Base-by-base conservation (phyloP, 2,113 vertebrate genomes). In the Callipepla californica region DNA sequence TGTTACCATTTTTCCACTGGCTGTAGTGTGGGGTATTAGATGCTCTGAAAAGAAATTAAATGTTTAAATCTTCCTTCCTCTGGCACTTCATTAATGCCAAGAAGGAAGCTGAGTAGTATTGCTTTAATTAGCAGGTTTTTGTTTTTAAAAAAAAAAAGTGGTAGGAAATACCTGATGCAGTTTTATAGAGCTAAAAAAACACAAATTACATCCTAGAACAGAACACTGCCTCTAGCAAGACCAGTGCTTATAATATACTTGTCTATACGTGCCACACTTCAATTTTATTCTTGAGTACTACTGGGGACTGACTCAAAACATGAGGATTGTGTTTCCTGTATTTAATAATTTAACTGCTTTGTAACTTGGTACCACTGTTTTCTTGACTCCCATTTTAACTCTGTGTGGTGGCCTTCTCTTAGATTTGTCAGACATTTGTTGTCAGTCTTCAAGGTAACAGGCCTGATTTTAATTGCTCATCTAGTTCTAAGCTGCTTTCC, bases 41-140 rank as follows among this genome's bases (percentile, higher is more conserved):
- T 80, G 72, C 18, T 96, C 55, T 78, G n/a, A 80, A 75, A 94
- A 51, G 79, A 92, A 93, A 92, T 80, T 13, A 87, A 92, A 87
- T 83, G 68, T 85, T 80, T 85, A 92, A 87, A 40, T 42, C 85
- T 94, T 94, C 76, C 81, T 91, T 93, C 81, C 89, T 89, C 68
- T 87, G 73, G 44, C 85, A 92, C 87, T 83, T 92, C 89, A 91
- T 94, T 93, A 93, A 85, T 85, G 79, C 75, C 87, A 92, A 82
- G 85, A 85, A 89, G 57, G 7, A 89, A 59, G 38, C 65, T 83
- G 65, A 38, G 40, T 51, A 87, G 38, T 34, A 28, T 77, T 89
- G 73, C 65, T 90, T 85, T 85, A 95, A 91, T 95, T 91, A 95
- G 20, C 28, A 77, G 55, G 38, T 55, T 89, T 94, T 85, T 82